Evolutionary conservation across 2,888 invertebrate species (phyloP).

Genomic region (Melinopterus prodromus): DNA sequence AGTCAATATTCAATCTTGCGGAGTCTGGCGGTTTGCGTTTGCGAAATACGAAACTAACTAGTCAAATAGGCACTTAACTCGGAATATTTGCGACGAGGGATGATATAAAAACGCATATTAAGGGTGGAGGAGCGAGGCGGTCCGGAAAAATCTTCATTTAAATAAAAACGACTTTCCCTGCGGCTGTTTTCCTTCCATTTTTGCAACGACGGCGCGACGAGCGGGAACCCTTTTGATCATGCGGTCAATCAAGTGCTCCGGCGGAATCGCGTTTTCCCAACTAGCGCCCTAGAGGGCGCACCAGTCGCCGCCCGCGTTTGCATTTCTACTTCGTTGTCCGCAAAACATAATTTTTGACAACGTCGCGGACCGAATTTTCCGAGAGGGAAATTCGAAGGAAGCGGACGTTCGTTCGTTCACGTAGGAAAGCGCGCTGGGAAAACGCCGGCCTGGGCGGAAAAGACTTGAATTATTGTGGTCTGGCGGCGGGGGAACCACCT

Average conservation of each 20-base stretch:
- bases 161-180: background rate
- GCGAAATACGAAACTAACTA: background rate
- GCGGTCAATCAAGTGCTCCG: background rate
- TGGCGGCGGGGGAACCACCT: background rate
- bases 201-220: background rate
- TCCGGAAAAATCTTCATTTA: background rate
- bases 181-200: background rate
- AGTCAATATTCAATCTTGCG: background rate
- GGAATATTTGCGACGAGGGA: background rate
- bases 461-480: background rate
- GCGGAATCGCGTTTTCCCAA: background rate
- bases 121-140: background rate
- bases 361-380: background rate
- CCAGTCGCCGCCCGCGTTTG: background rate
- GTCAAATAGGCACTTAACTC: background rate
- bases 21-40: background rate
- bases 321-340: background rate
- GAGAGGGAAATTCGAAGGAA: background rate
- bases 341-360: background rate
- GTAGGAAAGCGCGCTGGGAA: background rate
- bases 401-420: background rate
- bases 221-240: background rate
- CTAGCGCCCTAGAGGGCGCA: background rate
- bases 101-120: background rate
- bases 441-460: background rate